Evolutionary conservation across 2,888 invertebrate genomes (phyloP).

Genomic region (Fragum whitleyi): DNA sequence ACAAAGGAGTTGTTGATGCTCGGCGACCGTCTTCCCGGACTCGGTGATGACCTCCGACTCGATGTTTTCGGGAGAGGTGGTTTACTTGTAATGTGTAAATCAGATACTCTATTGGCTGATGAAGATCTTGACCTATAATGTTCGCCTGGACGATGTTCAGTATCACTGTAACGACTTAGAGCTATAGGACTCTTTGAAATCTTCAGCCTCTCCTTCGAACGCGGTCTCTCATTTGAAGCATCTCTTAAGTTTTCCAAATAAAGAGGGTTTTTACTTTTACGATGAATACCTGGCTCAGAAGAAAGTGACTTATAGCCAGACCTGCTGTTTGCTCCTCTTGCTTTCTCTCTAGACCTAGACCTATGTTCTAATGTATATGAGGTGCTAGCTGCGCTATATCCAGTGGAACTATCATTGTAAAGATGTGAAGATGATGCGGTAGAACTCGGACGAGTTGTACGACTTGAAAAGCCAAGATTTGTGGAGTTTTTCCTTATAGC

Average conservation of each 20-base stretch:
- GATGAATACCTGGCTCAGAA: not conserved
- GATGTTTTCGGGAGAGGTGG: conserved; percentile 34
- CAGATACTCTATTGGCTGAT: not conserved
- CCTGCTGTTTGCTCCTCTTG: not conserved
- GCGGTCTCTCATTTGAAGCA: conserved; percentile 12
- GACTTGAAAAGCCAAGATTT: not conserved
- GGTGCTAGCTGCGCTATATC: not conserved
- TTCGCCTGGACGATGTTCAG: not conserved
- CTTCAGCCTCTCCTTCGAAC: not conserved
- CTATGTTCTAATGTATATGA: not conserved
- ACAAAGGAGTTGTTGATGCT: not conserved
- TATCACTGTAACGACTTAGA: not conserved
- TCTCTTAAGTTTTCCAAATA: conserved; percentile 22
- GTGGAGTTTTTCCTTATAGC: conserved; percentile 12
- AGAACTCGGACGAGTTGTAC: not conserved
- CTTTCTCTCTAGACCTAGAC: conserved; percentile 14
- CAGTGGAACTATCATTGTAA: not conserved
- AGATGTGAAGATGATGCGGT: not conserved
- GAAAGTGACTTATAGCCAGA: not conserved
- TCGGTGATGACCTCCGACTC: not conserved
- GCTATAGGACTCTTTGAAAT: conserved; percentile 7
- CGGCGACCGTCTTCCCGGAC: not conserved
- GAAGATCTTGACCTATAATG: conserved; percentile 14
- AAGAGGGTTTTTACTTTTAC: not conserved
- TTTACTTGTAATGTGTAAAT: conserved; percentile 20